Conservation (phyloP, 2,888 invertebrate species). For the Nipponacmea schrenckii region DNA sequence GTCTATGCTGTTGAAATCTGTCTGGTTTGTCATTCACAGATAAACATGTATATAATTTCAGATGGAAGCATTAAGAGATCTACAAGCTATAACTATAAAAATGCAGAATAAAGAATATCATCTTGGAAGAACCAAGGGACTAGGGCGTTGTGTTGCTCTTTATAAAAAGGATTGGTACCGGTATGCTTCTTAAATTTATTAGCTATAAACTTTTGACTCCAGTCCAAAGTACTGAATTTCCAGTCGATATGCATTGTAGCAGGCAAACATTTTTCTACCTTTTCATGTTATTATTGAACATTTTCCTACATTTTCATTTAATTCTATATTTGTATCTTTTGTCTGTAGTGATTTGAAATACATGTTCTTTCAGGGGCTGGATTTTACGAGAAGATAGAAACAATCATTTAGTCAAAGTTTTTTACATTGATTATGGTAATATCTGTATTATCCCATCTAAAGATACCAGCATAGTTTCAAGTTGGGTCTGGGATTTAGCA, state of each 20-base stretch:
- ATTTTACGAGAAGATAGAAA: slow-evolving; percentile 6
- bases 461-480: slow-evolving; percentile 15
- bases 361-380: slow-evolving; percentile 17
- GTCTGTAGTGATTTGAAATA: not conserved
- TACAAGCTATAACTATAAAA: slow-evolving; percentile 2
- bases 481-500: slow-evolving; percentile 29
- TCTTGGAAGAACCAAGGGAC: slow-evolving; percentile 12
- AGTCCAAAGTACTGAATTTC: too few species aligned
- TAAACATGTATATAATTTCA: too few species aligned
- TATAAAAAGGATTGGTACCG: slow-evolving; percentile 17
- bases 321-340: too few species aligned
- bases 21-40: too few species aligned
- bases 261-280: too few species aligned
- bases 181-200: not conserved
- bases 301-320: too few species aligned
- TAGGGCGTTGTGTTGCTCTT: slow-evolving; percentile 18
- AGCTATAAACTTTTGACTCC: too few species aligned
- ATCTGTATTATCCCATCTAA: slow-evolving; percentile 14
- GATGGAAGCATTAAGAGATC: not conserved
- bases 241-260: too few species aligned
- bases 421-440: slow-evolving; percentile 40
- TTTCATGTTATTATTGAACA: too few species aligned
- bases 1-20: too few species aligned
- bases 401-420: slow-evolving; percentile 20
- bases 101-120: slow-evolving; percentile 14